Conservation (phyloP, 2,888 invertebrate genomes). For the Aethes cnicana region DNA sequence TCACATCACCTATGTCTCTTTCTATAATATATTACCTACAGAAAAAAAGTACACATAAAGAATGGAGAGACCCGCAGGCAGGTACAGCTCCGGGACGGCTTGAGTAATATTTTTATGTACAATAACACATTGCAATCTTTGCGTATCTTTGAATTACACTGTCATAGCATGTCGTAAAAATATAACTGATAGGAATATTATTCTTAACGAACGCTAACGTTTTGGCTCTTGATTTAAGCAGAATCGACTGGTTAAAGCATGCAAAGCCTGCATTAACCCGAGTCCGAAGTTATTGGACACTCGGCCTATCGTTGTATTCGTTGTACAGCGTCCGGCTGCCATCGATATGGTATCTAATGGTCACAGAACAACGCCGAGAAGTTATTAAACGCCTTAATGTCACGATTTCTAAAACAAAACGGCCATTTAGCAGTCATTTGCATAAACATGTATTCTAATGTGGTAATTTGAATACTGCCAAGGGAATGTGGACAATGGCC, state of each 20-base stretch:
- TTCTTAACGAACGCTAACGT: too few species aligned
- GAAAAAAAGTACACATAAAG: too few species aligned
- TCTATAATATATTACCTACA: too few species aligned
- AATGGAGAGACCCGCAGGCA: too few species aligned
- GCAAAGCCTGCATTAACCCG: conserved; percentile 21
- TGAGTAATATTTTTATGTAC: too few species aligned
- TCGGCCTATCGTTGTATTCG: conserved; percentile 4
- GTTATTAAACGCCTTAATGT: conserved; percentile 51
- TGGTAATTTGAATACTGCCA: conserved; percentile 37
- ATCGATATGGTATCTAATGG: conserved; percentile 42
- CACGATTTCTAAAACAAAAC: conserved; percentile 41
- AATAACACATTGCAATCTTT: too few species aligned
- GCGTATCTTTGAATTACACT: too few species aligned
- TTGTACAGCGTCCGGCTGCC: conserved; percentile 27
- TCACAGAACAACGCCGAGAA: conserved; percentile 36
- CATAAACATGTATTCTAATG: conserved; percentile 42
- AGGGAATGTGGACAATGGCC: conserved; percentile 3
- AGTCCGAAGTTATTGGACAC: conserved; percentile 20
- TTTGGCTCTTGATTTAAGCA: too few species aligned
- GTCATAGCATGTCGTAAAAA: too few species aligned
- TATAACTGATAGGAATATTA: too few species aligned
- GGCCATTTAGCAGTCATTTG: conserved; percentile 39
- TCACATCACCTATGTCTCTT: too few species aligned
- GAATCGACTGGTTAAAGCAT: conserved; percentile 10
- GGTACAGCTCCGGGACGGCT: too few species aligned